These are phyloP conservation scores for Pithys albifrons DNA, from an alignment of 2,113 vertebrate species.

Conservation along the genomic window DNA sequence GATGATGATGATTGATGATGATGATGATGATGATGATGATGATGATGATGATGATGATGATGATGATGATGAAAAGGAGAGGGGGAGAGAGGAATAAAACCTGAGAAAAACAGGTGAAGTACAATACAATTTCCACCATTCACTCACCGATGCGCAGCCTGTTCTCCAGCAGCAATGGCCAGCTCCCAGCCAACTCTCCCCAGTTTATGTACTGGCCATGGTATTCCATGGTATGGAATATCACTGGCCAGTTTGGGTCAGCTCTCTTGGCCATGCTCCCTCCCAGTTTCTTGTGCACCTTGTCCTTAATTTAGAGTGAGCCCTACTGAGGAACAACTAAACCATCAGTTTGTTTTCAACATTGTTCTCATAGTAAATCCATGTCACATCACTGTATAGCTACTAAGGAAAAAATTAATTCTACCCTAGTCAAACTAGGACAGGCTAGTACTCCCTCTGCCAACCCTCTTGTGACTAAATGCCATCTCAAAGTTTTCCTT, in stretches of 20 bases:
- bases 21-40: too few relatives aligned
- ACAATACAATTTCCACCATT: neutral
- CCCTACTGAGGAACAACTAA: neutral
- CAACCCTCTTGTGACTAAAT: neutral
- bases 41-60: too few relatives aligned
- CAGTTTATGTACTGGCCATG: neutral
- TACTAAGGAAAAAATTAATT: neutral
- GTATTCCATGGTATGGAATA: neutral
- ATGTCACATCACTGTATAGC: neutral
- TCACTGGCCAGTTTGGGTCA: neutral
- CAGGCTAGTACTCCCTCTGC: neutral
- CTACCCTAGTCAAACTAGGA: neutral
- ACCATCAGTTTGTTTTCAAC: neutral
- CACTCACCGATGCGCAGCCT: neutral
- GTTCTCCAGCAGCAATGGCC: neutral
- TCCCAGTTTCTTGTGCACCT: neutral
- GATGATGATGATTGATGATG: neutral
- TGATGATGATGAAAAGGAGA: neutral
- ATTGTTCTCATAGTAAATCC: neutral
- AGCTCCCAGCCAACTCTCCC: neutral
- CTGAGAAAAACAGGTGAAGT: neutral
- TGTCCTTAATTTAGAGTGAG: neutral
- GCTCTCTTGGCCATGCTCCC: neutral
- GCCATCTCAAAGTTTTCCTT: neutral
- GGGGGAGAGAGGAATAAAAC: neutral